These are phyloP conservation scores for Takifugu bimaculatus DNA, from an alignment of 2,113 vertebrate genomes.

Conservation along the genomic window DNA sequence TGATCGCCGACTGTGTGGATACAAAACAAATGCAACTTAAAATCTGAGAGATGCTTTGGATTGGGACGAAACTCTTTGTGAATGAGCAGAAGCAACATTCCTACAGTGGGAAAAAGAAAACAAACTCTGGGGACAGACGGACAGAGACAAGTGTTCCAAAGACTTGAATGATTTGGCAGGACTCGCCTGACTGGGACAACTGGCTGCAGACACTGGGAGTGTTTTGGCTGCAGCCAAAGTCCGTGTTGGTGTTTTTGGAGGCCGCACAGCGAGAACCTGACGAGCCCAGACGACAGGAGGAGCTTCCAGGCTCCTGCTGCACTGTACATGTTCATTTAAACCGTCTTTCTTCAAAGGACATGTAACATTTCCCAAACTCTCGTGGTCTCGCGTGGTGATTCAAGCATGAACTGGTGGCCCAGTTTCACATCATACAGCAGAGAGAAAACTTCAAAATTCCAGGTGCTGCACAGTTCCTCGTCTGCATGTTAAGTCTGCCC, in stretches of 20 bases:
- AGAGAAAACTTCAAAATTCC: too few species aligned
- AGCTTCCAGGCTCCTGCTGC: not conserved
- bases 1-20: conserved; percentile 69
- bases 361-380: too few species aligned
- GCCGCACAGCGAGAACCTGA: conserved; percentile 21
- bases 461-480: too few species aligned
- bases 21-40: conserved; percentile 9
- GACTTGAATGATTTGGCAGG: conserved; percentile 52
- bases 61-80: conserved; percentile 52
- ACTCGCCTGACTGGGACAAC: conserved; percentile 47
- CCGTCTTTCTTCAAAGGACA: not conserved
- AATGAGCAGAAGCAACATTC: conserved; percentile 58
- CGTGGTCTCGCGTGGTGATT: too few species aligned
- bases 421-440: too few species aligned
- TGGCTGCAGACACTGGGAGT: conserved; percentile 47
- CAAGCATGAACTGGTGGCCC: too few species aligned
- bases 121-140: conserved; percentile 50
- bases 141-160: conserved; percentile 56
- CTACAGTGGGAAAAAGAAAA: conserved; percentile 35
- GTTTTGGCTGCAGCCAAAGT: conserved; percentile 49
- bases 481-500: too few species aligned
- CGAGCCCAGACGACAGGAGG: conserved; percentile 16
- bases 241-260: conserved; percentile 17
- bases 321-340: conserved; percentile 16
- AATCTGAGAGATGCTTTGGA: conserved; percentile 13